Evolutionary conservation across 2,113 vertebrate species (phyloP), one percentile per base, ranked within the genome.

Genomic region (Gnathonemus echidnorhynchus): DNA sequence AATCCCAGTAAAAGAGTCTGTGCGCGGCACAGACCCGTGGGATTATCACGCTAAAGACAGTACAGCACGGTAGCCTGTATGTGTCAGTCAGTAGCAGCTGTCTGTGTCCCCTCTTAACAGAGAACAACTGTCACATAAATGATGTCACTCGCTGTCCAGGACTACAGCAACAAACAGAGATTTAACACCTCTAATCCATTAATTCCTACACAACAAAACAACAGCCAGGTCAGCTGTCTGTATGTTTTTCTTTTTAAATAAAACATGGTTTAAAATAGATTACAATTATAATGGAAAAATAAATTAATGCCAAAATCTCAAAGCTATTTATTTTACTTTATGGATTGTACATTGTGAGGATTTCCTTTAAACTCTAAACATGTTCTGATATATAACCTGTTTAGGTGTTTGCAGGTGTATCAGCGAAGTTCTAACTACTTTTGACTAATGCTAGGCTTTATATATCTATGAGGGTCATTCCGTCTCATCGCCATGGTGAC

Each of bases 291-390:
- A 88, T 49, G 53, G 56, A 86, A 50, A 85, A 85, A 85, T 42
- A 53, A 56, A 48, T 11, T 27, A 86, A 49, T 45, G 83, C 3
- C 21, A 87, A 87, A 87, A 50, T 52, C 17, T 87, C 48, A 87
- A 52, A 87, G 11, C 49, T 52, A 86, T 87, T 87, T 49, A 53
- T 87, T 87, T 19, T 83, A 95, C 93, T 90, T 93, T 92, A 90
- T 95, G 94, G 96, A 93, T 92, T 96, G 95, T 98, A 98, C 97
- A 98, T 98, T 99, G 97, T 94, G 95, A 66, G 94, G 94, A 77
- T 97, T 21, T 97, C 95, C 95, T 97, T 96, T 27, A 96, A 58
- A 95, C 96, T 92, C 95, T 97, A 98, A 98, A 98, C 97, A 97
- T 97, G 96, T 95, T 96, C 96, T 96, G 97, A 97, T 96, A 97